Evolutionary conservation across 2,113 vertebrate species (phyloP), one percentile per base, ranked within the genome.

Genomic region (Lepus europaeus): DNA sequence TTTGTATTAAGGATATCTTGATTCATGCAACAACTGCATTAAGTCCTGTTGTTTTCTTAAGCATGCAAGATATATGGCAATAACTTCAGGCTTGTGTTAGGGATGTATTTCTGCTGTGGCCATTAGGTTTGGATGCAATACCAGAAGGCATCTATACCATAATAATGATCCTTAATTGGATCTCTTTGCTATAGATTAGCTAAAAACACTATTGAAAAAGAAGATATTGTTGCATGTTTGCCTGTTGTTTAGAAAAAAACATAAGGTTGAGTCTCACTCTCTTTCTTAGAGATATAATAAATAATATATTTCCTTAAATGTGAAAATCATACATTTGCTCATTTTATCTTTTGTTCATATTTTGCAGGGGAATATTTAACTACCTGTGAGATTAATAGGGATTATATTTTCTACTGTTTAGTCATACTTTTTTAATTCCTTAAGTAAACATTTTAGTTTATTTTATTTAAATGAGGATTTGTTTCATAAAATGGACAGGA

Each of bases 391-490:
- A 69, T 68, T 86, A 88, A 31, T 13, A 53, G 6, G 3, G 29
- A 2, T 14, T 95, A 33, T 89, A 31, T 51, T 69, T 12, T 77
- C 33, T 66, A 69, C 20, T 59, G 27, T 78, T 82, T 80, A 85
- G 53, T n/a, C 63, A 36, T 90, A 73, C 12, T 86, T 69, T 49
- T 96, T 90, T 77, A 76, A 12, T 95, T 91, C 20, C 39, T 78
- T 83, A 70, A 87, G 1, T 68, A 84, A 33, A 72, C 45, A 20
- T 79, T 85, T 63, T 59, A n/a, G 51, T 33, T 45, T 27, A 23
- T 89, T 70, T 91, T 80, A 33, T 22, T 19, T 89, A 63, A 82
- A 25, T 56, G 76, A 70, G 8, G 0, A n/a, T 25, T 78, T 78
- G 19, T 78, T 74, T 87, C 22, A n/a, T 23, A 84, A 70, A 64